Base-by-base conservation (phyloP, 1,140 invertebrate species). In the Cydia pomonella region DNA sequence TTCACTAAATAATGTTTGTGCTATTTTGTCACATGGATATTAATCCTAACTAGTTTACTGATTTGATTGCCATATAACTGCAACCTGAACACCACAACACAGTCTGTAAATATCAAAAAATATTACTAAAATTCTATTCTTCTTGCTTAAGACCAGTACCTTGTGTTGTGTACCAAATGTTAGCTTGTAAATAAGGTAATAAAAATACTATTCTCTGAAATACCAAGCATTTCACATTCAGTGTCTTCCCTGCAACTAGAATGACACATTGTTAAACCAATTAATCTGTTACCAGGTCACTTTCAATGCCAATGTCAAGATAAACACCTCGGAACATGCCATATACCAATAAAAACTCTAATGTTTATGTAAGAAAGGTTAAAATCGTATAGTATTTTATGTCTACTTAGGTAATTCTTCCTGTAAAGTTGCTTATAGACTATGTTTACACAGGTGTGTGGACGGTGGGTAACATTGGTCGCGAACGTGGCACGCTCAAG, bases 381-480 rank as follows among this genome's bases (percentile, higher is more conserved):
- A 10, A 59, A 23, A 10, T 23, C 2, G 53, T 12, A 23, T 53
- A 1, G 16, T 7, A 0, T 12, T 59, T 59, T 23, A 23, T 1
- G 16, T 53, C 5, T 23, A 23, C 53, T 59, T 59, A 12, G 5
- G 53, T 23, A 23, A 59, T 18, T 53, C 50, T 53, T 6, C n/a
- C 16, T 7, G 12, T 44, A 44, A 44, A 44, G 41, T 44, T 59
- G 21, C 21, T 59, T 23, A 59, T 23, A 12, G 7, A 59, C 9
- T 21, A 10, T 75, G 71, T 77, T 84, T 80, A 91, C 87, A 62
- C 84, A 98, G 98, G 97, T 84, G 96, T 98, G 0, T 97, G 97
- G 96, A 92, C 95, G 1, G 96, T 99, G 12, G 98, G 97, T 13
- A 99, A 99, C 86, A 96, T 99, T 83, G 98, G 98, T 0, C 94